Conservation (phyloP, 1,140 invertebrate species). For the Asbolus verrucosus region DNA sequence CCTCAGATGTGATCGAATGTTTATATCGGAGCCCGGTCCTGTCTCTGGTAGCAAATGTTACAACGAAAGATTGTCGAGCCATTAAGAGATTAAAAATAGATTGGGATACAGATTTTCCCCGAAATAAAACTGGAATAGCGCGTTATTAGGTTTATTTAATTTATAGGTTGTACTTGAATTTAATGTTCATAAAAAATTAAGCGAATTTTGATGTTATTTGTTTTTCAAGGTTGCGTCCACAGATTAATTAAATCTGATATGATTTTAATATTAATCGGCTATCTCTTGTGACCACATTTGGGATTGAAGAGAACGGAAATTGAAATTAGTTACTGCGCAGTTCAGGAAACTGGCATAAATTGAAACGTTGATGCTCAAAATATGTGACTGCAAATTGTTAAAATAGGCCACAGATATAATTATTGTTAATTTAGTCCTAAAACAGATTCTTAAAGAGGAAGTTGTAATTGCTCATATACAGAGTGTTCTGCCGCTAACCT, state of each 20-base stretch:
- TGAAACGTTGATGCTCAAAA: background rate
- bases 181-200: constrained; percentile 7
- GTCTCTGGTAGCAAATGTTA: constrained; percentile 22
- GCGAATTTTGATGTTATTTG: background rate
- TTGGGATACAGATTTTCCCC: constrained; percentile 30
- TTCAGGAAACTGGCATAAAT: background rate
- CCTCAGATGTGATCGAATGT: too few relatives aligned
- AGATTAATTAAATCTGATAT: background rate
- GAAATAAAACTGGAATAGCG: constrained; percentile 28
- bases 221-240: background rate
- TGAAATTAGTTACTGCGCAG: background rate
- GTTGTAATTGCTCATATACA: constrained; percentile 33
- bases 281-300: too few relatives aligned
- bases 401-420: constrained; percentile 16
- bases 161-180: constrained; percentile 1
- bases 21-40: background rate
- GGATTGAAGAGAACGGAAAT: background rate
- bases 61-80: constrained; percentile 28
- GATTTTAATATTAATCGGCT: too few relatives aligned
- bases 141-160: constrained; percentile 31
- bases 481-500: too few relatives aligned
- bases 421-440: constrained; percentile 26
- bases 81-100: constrained; percentile 39
- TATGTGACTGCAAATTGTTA: background rate
- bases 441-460: constrained; percentile 28